Conservation (phyloP, 1,140 invertebrate species). For the Oryctes rhinoceros region DNA sequence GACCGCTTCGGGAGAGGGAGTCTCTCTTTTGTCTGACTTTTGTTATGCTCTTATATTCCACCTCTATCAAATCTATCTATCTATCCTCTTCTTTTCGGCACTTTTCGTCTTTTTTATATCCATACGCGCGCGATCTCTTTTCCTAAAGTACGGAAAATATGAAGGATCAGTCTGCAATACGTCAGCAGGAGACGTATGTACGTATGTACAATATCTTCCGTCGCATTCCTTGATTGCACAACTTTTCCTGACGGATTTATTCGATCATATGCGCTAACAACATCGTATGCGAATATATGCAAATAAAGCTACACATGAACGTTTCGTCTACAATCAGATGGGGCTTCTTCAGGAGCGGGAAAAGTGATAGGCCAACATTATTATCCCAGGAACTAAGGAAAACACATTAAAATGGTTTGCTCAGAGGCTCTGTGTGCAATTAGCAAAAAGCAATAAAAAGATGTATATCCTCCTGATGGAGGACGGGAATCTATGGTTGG, state of each 20-base stretch:
- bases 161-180: not conserved
- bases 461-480: too few species aligned
- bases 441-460: too few species aligned
- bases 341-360: too few species aligned
- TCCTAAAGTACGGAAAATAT: not conserved
- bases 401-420: too few species aligned
- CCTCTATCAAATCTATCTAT: not conserved
- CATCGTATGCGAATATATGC: too few species aligned
- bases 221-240: constrained; percentile 45
- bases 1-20: not conserved
- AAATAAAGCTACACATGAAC: too few species aligned
- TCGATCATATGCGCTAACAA: not conserved
- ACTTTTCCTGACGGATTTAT: constrained; percentile 42
- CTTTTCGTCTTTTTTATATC: not conserved
- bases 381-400: too few species aligned
- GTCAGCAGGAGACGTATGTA: constrained; percentile 1
- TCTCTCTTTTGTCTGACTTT: not conserved
- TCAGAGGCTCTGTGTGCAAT: too few species aligned
- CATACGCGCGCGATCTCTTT: not conserved
- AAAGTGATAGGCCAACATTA: too few species aligned
- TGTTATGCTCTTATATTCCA: not conserved
- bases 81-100: not conserved
- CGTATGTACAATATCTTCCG: constrained; percentile 37
- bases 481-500: too few species aligned
- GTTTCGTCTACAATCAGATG: too few species aligned